phyloP scores from a whole-genome alignment of 2,797 vertebrate species.

The Pachyuromys duprasi region DNA sequence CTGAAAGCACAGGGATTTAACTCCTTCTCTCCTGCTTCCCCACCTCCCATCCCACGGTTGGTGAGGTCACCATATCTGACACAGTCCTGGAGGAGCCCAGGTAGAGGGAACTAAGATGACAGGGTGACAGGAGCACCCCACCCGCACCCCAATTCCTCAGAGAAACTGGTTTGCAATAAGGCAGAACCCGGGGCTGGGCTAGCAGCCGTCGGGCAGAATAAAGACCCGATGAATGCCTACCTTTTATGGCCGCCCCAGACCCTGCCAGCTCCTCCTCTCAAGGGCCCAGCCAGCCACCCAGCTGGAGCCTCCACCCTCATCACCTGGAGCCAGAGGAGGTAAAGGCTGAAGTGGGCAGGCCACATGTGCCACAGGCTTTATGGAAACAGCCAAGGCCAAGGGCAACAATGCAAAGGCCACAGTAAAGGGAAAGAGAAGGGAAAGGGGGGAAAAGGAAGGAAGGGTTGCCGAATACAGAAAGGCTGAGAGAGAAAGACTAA shows the following conservation, averaged over 20 bases:
- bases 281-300: background rate
- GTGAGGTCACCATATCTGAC: background rate
- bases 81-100: background rate
- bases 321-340: slow-evolving; percentile 30
- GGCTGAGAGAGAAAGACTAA: background rate
- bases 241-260: background rate
- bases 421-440: background rate
- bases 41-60: background rate
- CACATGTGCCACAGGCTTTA: background rate
- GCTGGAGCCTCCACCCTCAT: slow-evolving; percentile 31
- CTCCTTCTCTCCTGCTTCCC: slow-evolving; percentile 49
- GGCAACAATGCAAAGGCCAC: slow-evolving; percentile 13
- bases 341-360: background rate
- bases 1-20: slow-evolving; percentile 64
- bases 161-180: background rate
- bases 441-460: background rate
- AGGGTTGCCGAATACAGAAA: background rate
- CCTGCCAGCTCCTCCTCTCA: slow-evolving; percentile 5
- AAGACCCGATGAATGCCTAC: slow-evolving; percentile 12
- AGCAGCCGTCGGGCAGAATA: background rate
- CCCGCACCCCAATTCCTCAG: background rate
- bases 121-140: background rate
- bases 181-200: background rate
- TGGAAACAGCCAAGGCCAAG: background rate
- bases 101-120: background rate